Base-by-base conservation (phyloP, 2,888 invertebrate species). In the Volucella inanis region DNA sequence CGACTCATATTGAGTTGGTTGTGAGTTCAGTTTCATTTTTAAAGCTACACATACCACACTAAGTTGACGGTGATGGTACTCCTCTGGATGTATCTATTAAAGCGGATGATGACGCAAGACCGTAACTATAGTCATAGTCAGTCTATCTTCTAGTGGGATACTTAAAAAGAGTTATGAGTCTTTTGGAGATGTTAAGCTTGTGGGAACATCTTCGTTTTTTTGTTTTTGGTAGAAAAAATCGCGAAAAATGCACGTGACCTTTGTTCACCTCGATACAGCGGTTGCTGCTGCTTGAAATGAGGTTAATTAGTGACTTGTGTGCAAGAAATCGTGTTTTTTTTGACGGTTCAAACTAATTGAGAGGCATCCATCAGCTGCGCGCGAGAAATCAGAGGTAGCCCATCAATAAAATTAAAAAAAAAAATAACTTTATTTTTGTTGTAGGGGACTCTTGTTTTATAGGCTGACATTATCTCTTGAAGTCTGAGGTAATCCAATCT, bases 291-390 rank as follows among this genome's bases (percentile, higher is more conserved):
- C 49, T 45, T 41, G 70, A 10, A 84, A 80, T 84, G 80, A 80
- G 80, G 84, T 79, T 80, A 84, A 84, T 80, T 84, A 84, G 71
- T 71, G 54, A 64, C 68, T 83, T 74, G 82, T 77, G 54, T 67
- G 84, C 84, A 79, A 71, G 54, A 79, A 75, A 55, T 79, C 74
- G 65, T 75, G 64, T 64, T 61, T 74, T 78, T 83, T 78, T 83
- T 68, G 67, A 83, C 49, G 72, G 68, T 59, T 71, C 59, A 41
- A 57, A 75, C 68, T 83, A 65, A 74, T 84, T 78, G 78, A 70
- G 62, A 14, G 49, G 18, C 78, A 78, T 78, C 70, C 70, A 78
- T 78, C 70, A 50, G 64, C 52, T 54, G 70, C 61, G 15, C 39
- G 57, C 57, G 39, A 9, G 49, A 18, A 31, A 31, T 31, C 45